Base-by-base conservation (phyloP, 2,888 invertebrate species). In the Cristatella mucedo region DNA sequence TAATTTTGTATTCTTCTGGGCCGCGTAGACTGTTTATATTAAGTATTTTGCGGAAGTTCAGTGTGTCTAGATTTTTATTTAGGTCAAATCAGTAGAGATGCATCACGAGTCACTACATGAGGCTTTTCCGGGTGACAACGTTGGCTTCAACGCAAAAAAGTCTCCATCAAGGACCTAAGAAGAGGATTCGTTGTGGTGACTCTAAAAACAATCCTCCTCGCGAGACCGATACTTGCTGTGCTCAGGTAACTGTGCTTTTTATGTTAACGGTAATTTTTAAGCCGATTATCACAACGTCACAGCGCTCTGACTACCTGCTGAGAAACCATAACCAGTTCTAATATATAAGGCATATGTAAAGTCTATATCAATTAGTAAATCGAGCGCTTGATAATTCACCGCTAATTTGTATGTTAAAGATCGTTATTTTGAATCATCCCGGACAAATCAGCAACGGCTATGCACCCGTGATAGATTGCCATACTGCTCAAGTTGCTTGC, bases 121-220 rank as follows among this genome's bases (percentile, higher is more conserved):
- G 69, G 93, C 91, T 53, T 78, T 84, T 32, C 95, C 97, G 59
- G 95, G 95, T 55, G 97, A 97, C 77, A 97, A 97, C 61, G 97
- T 99, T 67, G 97, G 97, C 69, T 99, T 97, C 80, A 99, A 99
- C 77, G 87, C 97, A 99, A 97, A 81, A 95, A 93, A 80, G 86
- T 99, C 21, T 89, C 95, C 20, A 93, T 99, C 47, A 97, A 99
- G 74, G 97, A 99, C 70, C 76, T 99, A 74, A 83, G 91, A 73
- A 84, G 97, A 79, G 97, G 97, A 52, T 93, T 83, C 62, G 97
- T 97, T 47, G 84, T 65, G 95, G 95, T 52, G 97, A 99, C 74
- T 81, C 86, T 56, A 99, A 99, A 75, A 78, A 76, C 72, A 85
- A 81, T 70, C 95, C 97, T 59, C 93, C 97, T 57, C 85, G 75